Conservation (phyloP, 2,113 vertebrate genomes). For the Gallinago jamesoni region DNA sequence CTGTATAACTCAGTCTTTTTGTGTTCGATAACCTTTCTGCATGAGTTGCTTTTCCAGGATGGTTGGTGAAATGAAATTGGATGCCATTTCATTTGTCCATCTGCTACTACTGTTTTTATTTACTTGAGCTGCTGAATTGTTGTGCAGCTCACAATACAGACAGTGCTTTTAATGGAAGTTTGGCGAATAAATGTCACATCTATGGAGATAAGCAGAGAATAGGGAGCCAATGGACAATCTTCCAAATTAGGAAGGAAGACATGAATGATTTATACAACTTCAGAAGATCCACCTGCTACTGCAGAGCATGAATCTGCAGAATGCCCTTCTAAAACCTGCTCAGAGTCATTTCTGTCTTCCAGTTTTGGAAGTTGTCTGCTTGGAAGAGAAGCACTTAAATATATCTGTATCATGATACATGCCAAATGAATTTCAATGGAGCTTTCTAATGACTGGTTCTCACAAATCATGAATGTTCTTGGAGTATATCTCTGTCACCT, state of each 20-base stretch:
- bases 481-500: background rate
- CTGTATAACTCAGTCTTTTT: background rate
- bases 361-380: background rate
- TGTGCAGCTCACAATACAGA: background rate
- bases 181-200: background rate
- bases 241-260: background rate
- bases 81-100: conserved; percentile 3
- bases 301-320: background rate
- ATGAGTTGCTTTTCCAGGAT: background rate
- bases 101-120: conserved; percentile 50
- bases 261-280: background rate
- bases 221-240: background rate
- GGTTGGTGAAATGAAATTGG: background rate
- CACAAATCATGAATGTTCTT: background rate
- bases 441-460: background rate
- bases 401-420: background rate
- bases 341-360: background rate
- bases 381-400: background rate
- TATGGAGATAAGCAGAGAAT: background rate
- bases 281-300: background rate
- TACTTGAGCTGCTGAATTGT: conserved; percentile 16
- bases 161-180: background rate
- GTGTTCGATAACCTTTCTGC: conserved; percentile 17
- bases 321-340: background rate
- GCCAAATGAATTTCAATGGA: background rate